Evolutionary conservation across 2,888 invertebrate genomes (phyloP).

Genomic region (Trichogramma evanescens): DNA sequence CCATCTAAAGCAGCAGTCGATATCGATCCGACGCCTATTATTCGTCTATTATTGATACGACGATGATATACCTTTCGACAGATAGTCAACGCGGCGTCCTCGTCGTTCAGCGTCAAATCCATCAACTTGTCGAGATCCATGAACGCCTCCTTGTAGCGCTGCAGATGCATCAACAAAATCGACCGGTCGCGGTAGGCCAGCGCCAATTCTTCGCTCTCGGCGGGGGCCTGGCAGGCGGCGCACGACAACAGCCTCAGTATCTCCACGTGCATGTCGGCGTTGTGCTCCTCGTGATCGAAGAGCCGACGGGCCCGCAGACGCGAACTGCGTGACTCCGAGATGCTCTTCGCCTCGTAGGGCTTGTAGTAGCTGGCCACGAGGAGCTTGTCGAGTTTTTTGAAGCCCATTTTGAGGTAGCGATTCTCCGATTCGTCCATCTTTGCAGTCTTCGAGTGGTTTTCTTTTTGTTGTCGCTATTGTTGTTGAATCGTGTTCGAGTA

Average conservation of each 20-base stretch:
- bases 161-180: constrained; percentile 6
- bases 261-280: constrained; percentile 3
- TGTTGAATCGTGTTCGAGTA: too few relatives aligned
- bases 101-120: neutral
- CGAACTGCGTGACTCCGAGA: neutral
- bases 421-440: too few relatives aligned
- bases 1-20: constrained; percentile 2
- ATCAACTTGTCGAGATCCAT: constrained; percentile 8
- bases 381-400: neutral
- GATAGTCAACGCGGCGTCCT: neutral
- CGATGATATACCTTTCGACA: constrained; percentile 9
- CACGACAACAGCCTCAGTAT: constrained; percentile 5
- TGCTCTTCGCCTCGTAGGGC: neutral
- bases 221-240: constrained; percentile 4
- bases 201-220: constrained; percentile 1
- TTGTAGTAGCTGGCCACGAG: neutral
- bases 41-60: too few relatives aligned
- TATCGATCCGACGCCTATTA: too few relatives aligned
- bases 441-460: too few relatives aligned
- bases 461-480: too few relatives aligned
- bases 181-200: constrained; percentile 17
- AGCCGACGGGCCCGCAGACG: constrained; percentile 6
- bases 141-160: neutral
- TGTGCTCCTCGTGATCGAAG: neutral
- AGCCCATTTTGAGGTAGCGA: neutral